Percentiles rank a stretch among this genome's conserved stretches.
Conservation (phyloP, 2,888 invertebrate species). For the Tipula helvola region DNA sequence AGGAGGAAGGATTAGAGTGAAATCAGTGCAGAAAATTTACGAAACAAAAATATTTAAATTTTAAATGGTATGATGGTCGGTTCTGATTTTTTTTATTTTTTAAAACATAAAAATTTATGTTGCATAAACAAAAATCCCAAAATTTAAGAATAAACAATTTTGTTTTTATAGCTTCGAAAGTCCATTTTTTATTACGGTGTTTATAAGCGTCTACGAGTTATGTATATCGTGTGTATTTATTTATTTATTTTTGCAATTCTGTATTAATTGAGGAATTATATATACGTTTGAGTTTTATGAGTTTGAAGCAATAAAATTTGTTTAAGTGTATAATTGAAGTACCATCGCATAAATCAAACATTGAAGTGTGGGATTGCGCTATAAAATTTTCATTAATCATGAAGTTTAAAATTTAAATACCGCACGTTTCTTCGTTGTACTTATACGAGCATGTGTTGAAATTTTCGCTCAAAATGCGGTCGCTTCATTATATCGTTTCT, state of each 20-base stretch:
- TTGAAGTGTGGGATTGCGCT: background rate
- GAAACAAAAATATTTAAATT: background rate
- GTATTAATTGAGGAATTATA: background rate
- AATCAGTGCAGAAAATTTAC: background rate
- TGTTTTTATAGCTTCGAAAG: background rate
- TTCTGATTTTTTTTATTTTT: background rate
- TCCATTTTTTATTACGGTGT: background rate
- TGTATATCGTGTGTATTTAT: background rate
- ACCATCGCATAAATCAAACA: background rate
- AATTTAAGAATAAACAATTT: background rate
- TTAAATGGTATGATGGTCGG: background rate
- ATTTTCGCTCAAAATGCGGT: no score
- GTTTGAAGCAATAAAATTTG: background rate
- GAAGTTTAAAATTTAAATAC: background rate
- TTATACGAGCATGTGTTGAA: background rate
- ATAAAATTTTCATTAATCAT: background rate
- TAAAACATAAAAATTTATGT: background rate
- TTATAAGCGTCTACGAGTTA: background rate
- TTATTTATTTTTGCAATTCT: background rate
- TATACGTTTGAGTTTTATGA: background rate
- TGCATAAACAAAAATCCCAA: background rate
- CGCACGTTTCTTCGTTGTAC: background rate
- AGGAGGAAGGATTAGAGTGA: background rate
- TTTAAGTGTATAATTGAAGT: background rate
- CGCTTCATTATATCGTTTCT: no score